Evolutionary conservation across 2,797 vertebrate species (phyloP), one percentile per base, ranked within the genome.

Genomic region (Anniella stebbinsi): DNA sequence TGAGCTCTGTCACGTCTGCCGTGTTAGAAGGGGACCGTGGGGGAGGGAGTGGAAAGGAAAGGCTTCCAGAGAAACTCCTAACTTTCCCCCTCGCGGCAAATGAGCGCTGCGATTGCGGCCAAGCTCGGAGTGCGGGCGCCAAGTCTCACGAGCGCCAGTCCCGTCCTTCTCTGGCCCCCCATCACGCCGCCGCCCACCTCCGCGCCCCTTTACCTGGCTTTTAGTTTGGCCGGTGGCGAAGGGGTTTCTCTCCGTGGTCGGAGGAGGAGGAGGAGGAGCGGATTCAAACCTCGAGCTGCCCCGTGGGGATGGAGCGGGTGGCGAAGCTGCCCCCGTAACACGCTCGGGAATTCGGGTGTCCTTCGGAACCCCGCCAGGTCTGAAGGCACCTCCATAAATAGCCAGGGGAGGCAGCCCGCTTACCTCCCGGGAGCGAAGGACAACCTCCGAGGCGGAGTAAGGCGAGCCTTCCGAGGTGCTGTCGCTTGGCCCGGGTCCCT

Each of bases 381-480:
- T 12, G n/a, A 63, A 76, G 72, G 54, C 36, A 18, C 51, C 8
- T 38, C 18, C 51, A 8, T 78, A 78, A 11, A 23, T 72, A 28
- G 87, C 73, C 86, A 84, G 28, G 33, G 78, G 11, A 33, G n/a
- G 45, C 80, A 4, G 6, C 93, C 86, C 86, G 77, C 97, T 97
- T 97, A 96, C 97, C 96, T 97, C 45, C 93, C 51, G n/a, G 94
- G 93, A 89, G 72, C 88, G 84, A 95, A 93, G 93, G 90, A 95
- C 93, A 86, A 25, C 87, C 63, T 48, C 66, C 70, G 78, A 86
- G 94, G 95, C 91, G 94, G 96, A 90, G 91, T 91, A 93, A 95
- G 94, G 92, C 30, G 83, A 87, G 91, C 88, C 87, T 90, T 1
- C 95, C 0, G 90, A 28, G 70, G n/a, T 38, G 91, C 89, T 93